Percentiles rank a stretch among this genome's conserved stretches.
Evolutionary conservation across 1,140 invertebrate species (phyloP).

Genomic region (Pemphigus obesinymphae): DNA sequence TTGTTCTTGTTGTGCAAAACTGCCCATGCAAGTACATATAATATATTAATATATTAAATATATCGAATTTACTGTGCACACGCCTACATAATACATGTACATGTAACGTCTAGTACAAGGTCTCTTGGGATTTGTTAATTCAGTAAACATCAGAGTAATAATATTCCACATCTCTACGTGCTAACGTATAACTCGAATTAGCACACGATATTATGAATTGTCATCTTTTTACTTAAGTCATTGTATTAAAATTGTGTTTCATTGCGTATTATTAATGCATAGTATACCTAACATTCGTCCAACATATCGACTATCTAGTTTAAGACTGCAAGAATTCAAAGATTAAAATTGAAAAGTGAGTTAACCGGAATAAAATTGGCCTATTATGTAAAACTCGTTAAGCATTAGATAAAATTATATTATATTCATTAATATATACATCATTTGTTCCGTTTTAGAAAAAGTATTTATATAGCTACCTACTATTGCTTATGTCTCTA

Average conservation of each 20-base stretch:
- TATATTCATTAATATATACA: no score
- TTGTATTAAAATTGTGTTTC: not conserved
- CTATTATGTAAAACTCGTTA: no score
- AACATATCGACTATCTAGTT: no score
- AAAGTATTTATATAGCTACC: no score
- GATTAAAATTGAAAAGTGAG: no score
- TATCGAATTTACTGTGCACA: not conserved
- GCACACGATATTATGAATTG: not conserved
- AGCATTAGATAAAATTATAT: no score
- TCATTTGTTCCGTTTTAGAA: no score
- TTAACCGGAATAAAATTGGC: no score
- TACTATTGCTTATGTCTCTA: no score
- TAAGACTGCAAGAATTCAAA: no score
- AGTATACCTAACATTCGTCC: no score
- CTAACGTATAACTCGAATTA: not conserved
- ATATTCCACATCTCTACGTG: not conserved
- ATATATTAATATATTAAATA: conserved; percentile 6
- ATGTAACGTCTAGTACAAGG: conserved; percentile 7
- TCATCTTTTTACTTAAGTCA: not conserved
- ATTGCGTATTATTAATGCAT: not conserved
- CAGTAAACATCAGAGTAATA: not conserved
- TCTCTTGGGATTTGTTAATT: conserved; percentile 16
- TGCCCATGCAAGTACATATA: not conserved
- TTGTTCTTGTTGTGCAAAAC: conserved; percentile 8
- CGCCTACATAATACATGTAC: not conserved